Conservation (phyloP, 2,113 vertebrate species). For the Tenebrosternarchus preto region DNA sequence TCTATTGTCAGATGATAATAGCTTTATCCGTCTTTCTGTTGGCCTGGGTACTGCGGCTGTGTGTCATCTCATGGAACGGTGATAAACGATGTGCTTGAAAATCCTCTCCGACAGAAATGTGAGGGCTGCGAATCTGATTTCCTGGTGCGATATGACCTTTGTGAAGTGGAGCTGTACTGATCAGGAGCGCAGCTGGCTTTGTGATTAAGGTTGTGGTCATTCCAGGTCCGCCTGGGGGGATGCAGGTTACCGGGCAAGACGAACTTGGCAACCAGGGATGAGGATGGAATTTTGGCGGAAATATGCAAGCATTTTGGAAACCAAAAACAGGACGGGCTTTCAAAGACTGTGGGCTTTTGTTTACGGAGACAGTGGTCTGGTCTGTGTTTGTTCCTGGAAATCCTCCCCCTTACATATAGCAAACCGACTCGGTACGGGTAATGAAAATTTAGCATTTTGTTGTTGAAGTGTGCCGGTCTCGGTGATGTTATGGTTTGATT, state of each 20-base stretch:
- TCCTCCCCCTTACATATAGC: not conserved
- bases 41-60: not conserved
- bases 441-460: no score
- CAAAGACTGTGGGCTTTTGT: not conserved
- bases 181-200: slow-evolving; percentile 45
- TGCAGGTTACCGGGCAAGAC: slow-evolving; percentile 36
- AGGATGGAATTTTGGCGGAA: slow-evolving; percentile 7
- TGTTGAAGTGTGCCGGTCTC: no score
- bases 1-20: slow-evolving; percentile 18
- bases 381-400: not conserved
- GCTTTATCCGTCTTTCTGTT: slow-evolving; percentile 32
- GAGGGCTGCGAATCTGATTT: slow-evolving; percentile 31
- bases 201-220: slow-evolving; percentile 51
- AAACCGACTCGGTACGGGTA: not conserved
- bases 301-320: slow-evolving; percentile 8
- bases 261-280: slow-evolving; percentile 17
- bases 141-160: slow-evolving; percentile 27
- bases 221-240: slow-evolving; percentile 31
- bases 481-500: no score
- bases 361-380: not conserved
- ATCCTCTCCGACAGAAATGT: slow-evolving; percentile 18
- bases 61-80: slow-evolving; percentile 21
- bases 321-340: not conserved
- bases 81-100: slow-evolving; percentile 45
- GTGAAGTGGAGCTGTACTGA: not conserved